Evolutionary conservation across 2,797 vertebrate species (phyloP), one percentile per base, ranked within the genome.

Genomic region (Darevskia mixta): DNA sequence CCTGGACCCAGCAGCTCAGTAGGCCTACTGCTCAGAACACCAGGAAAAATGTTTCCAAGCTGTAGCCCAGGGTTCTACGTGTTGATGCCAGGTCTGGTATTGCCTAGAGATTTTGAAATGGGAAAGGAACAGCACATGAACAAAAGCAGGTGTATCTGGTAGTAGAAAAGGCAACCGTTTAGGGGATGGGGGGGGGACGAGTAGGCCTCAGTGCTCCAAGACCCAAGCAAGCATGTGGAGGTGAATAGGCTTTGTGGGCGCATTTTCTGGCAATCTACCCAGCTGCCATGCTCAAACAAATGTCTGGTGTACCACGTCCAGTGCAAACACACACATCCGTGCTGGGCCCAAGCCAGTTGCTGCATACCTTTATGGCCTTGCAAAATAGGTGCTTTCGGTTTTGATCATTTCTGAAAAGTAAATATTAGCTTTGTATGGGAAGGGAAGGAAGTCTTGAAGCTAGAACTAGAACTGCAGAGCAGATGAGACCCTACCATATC

Each of bases 351-450:
- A 13, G 38, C 73, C 67, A 20, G 32, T 29, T 76, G 29, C 1
- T 45, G 5, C 5, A 25, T n/a, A n/a, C 9, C 38, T 81, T 78
- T 66, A 75, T 41, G 5, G 25, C 20, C 71, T 67, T 49, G 10
- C 10, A 41, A 49, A 81, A 38, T 66, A 10, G 78, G n/a, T 67
- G 23, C 9, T 93, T 20, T 32, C 76, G 1, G 73, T 4, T 1
- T 7, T 41, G n/a, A 45, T 78, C 79, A 13, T 64, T 27, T 79
- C 35, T 86, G 88, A 72, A 88, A 20, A 64, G 1, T 0, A 8
- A 58, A 32, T 88, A 86, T 55, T 72, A 86, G 45, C 43, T n/a
- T 86, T 45, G 67, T 49, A 27, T 69, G 61, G 78, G 71, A 75
- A 43, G 77, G 13, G 76, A 81, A 76, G 25, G 58, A 89, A 66